Evolutionary conservation across 1,140 invertebrate genomes (phyloP).

Genomic region (Drosophila eugracilis): DNA sequence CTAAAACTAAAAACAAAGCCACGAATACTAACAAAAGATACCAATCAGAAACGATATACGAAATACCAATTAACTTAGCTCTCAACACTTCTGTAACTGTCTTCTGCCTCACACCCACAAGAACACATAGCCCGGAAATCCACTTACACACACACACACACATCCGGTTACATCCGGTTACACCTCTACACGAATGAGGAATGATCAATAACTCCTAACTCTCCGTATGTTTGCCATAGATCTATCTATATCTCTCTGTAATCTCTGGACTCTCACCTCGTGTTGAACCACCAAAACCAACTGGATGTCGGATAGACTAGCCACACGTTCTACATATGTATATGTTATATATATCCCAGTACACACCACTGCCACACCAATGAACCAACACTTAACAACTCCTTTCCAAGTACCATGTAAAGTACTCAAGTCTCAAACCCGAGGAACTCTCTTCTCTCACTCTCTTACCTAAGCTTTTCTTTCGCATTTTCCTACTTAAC

Average conservation of each 20-base stretch:
- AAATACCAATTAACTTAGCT: constrained; percentile 75
- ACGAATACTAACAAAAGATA: constrained; percentile 56
- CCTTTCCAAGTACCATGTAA: constrained; percentile 28
- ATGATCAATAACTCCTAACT: constrained; percentile 67
- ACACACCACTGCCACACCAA: constrained; percentile 25
- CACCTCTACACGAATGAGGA: constrained; percentile 57
- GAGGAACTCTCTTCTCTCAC: constrained; percentile 19
- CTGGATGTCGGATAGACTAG: constrained; percentile 72
- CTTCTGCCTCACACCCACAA: constrained; percentile 5
- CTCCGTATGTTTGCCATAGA: constrained; percentile 73
- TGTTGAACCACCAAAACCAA: constrained; percentile 49
- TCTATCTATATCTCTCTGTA: constrained; percentile 51
- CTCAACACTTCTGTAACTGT: constrained; percentile 31
- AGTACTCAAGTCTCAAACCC: constrained; percentile 29
- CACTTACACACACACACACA: no score
- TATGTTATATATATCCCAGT: no score
- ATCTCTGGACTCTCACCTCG: constrained; percentile 58
- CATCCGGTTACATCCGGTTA: constrained; percentile 1
- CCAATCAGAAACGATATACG: constrained; percentile 33
- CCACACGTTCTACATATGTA: constrained; percentile 41
- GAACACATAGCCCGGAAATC: neutral
- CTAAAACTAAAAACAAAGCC: constrained; percentile 33
- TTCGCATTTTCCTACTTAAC: constrained; percentile 39
- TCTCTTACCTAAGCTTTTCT: constrained; percentile 21
- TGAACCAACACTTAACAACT: constrained; percentile 23